These are phyloP conservation scores for Harpagifer antarcticus DNA, from an alignment of 2,797 vertebrate species.

Conservation along the genomic window DNA sequence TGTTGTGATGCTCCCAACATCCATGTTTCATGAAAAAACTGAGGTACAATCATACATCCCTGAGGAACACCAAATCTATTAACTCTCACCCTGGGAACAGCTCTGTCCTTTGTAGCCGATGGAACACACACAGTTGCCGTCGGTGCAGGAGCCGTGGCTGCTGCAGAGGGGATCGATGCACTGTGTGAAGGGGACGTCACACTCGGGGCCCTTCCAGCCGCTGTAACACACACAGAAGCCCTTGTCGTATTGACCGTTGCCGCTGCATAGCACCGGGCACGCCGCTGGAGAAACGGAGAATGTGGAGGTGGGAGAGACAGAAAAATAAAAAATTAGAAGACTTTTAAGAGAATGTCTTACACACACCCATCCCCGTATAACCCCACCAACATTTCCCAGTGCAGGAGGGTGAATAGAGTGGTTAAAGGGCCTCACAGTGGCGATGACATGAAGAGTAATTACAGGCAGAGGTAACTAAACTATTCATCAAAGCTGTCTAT, in stretches of 20 bases:
- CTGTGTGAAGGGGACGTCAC: slow-evolving; percentile 93
- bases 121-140: slow-evolving; percentile 94
- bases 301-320: slow-evolving; percentile 11
- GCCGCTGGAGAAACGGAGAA: slow-evolving; percentile 85
- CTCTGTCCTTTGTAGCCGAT: slow-evolving; percentile 95
- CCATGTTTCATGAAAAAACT: slow-evolving; percentile 2
- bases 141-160: slow-evolving; percentile 94
- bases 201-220: slow-evolving; percentile 98
- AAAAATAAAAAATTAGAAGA: slow-evolving; percentile 40
- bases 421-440: slow-evolving; percentile 70
- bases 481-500: slow-evolving; percentile 85
- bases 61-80: background rate
- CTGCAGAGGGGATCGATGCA: slow-evolving; percentile 96
- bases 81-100: slow-evolving; percentile 94
- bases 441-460: slow-evolving; percentile 86
- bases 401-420: slow-evolving; percentile 69
- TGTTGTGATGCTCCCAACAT: slow-evolving; percentile 28
- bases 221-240: slow-evolving; percentile 98
- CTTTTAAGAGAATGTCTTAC: slow-evolving; percentile 51
- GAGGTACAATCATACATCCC: slow-evolving; percentile 18
- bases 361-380: slow-evolving; percentile 29
- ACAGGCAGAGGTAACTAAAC: slow-evolving; percentile 84
- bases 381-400: slow-evolving; percentile 12
- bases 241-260: slow-evolving; percentile 98
- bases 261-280: slow-evolving; percentile 97